These are phyloP conservation scores for Budorcas taxicolor DNA, from an alignment of 2,113 vertebrate genomes.

Conservation along the genomic window DNA sequence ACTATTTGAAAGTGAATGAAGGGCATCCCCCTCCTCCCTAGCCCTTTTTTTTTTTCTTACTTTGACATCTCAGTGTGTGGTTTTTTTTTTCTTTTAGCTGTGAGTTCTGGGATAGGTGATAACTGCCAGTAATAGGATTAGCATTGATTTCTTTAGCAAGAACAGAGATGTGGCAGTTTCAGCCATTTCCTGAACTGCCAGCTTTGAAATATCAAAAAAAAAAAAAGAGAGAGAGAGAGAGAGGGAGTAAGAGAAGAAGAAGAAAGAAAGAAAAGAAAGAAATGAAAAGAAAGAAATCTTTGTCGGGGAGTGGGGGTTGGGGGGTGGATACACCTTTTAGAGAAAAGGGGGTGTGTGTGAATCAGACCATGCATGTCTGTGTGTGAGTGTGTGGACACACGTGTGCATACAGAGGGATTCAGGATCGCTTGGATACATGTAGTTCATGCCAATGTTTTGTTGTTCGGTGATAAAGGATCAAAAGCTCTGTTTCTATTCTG, in stretches of 20 bases:
- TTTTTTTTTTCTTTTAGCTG: conserved; percentile 89
- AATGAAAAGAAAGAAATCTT: conserved; percentile 79
- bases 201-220: conserved; percentile 99
- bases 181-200: conserved; percentile 99
- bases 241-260: conserved; percentile 73
- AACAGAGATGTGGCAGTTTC: conserved; percentile 99
- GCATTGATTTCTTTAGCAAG: conserved; percentile 99
- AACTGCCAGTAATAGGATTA: conserved; percentile 99
- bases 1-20: conserved; percentile 99
- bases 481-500: conserved; percentile 91
- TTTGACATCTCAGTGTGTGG: conserved; percentile 98
- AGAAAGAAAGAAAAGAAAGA: conserved; percentile 85
- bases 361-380: conserved; percentile 67
- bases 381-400: neutral
- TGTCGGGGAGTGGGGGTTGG: neutral
- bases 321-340: conserved; percentile 88
- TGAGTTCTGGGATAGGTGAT: conserved; percentile 99
- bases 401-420: conserved; percentile 19
- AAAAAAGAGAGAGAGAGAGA: conserved; percentile 55
- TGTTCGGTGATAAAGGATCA: conserved; percentile 92
- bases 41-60: conserved; percentile 76
- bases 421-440: conserved; percentile 76
- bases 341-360: conserved; percentile 91
- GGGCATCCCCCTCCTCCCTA: conserved; percentile 81
- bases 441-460: conserved; percentile 81